Evolutionary conservation across 2,888 invertebrate species (phyloP).

Genomic region (Congeria kusceri): DNA sequence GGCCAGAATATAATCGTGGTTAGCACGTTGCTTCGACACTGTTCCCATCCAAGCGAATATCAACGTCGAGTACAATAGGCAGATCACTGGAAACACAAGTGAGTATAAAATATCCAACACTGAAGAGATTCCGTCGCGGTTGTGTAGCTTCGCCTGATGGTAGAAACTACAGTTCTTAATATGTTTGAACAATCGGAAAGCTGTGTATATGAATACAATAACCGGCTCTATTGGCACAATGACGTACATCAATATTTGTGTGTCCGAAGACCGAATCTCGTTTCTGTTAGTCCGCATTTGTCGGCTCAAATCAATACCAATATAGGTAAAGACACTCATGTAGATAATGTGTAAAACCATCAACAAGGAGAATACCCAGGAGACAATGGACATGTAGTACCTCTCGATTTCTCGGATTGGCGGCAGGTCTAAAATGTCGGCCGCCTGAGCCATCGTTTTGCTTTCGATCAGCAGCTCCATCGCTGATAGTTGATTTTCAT

Average conservation of each 20-base stretch:
- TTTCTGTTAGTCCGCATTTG: constrained; percentile 20
- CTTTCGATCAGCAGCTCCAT: constrained; percentile 75
- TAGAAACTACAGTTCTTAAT: constrained; percentile 7
- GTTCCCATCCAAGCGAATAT: constrained; percentile 73
- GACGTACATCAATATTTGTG: constrained; percentile 24
- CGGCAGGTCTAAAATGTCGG: constrained; percentile 76
- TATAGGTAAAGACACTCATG: constrained; percentile 67
- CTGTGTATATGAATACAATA: constrained; percentile 6
- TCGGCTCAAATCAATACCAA: constrained; percentile 21
- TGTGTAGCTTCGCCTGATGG: constrained; percentile 34
- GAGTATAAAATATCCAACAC: constrained; percentile 7
- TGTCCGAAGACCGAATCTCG: constrained; percentile 33
- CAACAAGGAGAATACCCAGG: constrained; percentile 74
- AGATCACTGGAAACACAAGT: constrained; percentile 1
- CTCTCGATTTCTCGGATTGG: constrained; percentile 74
- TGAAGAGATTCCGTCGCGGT: constrained; percentile 22
- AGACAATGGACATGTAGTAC: constrained; percentile 74
- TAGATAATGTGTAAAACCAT: constrained; percentile 78
- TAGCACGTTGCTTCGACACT: constrained; percentile 45
- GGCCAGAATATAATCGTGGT: constrained; percentile 76
- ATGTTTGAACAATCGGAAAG: background rate
- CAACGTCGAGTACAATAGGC: constrained; percentile 64
- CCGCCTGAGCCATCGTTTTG: constrained; percentile 68
- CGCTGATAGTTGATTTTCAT: constrained; percentile 66
- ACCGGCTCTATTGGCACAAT: constrained; percentile 36